Evolutionary conservation across 1,140 invertebrate genomes (phyloP).

Genomic region (Diabrotica undecimpunctata): DNA sequence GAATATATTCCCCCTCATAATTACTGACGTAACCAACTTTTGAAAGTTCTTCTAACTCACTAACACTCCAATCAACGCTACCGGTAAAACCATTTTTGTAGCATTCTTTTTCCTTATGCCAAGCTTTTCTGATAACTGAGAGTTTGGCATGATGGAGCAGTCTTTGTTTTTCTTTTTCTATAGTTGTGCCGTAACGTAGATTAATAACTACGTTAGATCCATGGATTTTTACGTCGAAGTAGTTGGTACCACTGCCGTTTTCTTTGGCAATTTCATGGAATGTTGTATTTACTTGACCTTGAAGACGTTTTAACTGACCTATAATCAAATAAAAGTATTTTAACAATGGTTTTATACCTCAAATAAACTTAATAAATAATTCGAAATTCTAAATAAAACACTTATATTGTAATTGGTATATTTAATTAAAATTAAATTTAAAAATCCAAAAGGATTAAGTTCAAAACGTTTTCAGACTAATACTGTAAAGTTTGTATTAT

Average conservation of each 20-base stretch:
- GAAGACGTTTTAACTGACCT: conserved; percentile 78
- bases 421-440: no score
- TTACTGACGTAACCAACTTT: conserved; percentile 76
- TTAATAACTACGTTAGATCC: conserved; percentile 78
- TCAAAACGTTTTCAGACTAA: no score
- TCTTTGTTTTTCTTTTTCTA: conserved; percentile 82
- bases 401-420: no score
- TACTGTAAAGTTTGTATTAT: no score
- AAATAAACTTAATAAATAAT: no score
- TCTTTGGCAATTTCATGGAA: conserved; percentile 78
- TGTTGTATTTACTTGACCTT: conserved; percentile 88
- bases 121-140: conserved; percentile 82
- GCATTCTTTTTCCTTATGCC: conserved; percentile 84
- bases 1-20: conserved; percentile 88
- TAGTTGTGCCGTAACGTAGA: conserved; percentile 82
- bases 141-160: conserved; percentile 84
- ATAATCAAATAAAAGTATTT: not conserved
- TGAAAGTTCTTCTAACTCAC: conserved; percentile 77
- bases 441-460: no score
- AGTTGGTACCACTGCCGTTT: conserved; percentile 62
- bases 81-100: conserved; percentile 72
- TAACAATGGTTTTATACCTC: not conserved
- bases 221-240: conserved; percentile 83
- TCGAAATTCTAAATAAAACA: no score
- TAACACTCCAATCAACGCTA: conserved; percentile 67